phyloP scores from a whole-genome alignment of 2,888 invertebrate species.

The Drosophila eohydei region DNA sequence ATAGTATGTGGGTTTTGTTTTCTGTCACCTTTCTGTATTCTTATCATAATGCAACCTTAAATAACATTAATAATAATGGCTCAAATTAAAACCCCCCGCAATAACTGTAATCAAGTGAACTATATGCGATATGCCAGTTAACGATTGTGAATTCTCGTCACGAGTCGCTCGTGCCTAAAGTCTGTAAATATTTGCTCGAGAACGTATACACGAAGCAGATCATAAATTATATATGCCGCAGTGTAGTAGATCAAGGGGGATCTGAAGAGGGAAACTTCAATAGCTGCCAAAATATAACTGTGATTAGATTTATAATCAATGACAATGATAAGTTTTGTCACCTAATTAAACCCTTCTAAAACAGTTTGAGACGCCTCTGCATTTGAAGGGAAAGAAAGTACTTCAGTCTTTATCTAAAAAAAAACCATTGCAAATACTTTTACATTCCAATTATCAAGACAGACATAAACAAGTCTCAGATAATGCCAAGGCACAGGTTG shows the following conservation, averaged over 20 bases:
- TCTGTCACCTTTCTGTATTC: constrained; percentile 39
- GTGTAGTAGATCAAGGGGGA: constrained; percentile 10
- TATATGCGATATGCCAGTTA: constrained; percentile 48
- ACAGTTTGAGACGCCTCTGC: constrained; percentile 15
- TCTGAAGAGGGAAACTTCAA: not conserved
- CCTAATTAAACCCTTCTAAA: not conserved
- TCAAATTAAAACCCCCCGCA: constrained; percentile 44
- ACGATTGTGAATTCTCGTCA: constrained; percentile 44
- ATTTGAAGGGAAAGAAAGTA: constrained; percentile 46
- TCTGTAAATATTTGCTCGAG: constrained; percentile 49
- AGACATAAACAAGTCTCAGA: constrained; percentile 43
- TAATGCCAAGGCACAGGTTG: constrained; percentile 37
- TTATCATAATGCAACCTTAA: constrained; percentile 48
- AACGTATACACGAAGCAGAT: constrained; percentile 14
- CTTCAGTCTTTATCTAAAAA: constrained; percentile 51
- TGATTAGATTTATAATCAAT: not conserved
- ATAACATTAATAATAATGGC: constrained; percentile 36
- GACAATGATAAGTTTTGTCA: not conserved
- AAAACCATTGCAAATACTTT: constrained; percentile 45
- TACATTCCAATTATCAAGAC: constrained; percentile 42
- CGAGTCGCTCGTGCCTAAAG: constrained; percentile 55
- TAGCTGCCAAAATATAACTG: not conserved
- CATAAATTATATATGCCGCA: constrained; percentile 59
- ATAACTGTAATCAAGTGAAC: constrained; percentile 53
- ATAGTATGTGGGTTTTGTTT: constrained; percentile 10